Conservation (phyloP, 2,113 vertebrate species). For the Phrynosoma platyrhinos region DNA sequence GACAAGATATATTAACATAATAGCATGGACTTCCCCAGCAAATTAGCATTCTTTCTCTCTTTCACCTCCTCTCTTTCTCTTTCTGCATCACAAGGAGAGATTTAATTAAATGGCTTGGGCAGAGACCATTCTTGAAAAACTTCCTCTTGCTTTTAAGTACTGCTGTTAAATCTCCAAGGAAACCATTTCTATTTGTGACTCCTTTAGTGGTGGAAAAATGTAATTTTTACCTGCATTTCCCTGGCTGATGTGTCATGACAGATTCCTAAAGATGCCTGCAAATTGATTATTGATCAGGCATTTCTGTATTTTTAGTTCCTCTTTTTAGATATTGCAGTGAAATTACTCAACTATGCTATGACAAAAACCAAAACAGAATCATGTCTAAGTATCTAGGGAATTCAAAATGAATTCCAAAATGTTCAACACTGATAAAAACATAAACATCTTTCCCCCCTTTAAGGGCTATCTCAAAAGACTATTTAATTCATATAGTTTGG, state of each 20-base stretch:
- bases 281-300: slow-evolving; percentile 78
- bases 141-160: slow-evolving; percentile 57
- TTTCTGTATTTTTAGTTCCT: slow-evolving; percentile 76
- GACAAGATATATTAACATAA: slow-evolving; percentile 2
- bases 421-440: neutral
- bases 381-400: neutral
- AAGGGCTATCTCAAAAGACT: neutral
- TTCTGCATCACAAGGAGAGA: slow-evolving; percentile 6
- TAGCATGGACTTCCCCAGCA: neutral
- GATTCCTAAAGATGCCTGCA: slow-evolving; percentile 70
- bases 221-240: slow-evolving; percentile 80
- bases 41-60: neutral
- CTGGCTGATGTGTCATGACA: slow-evolving; percentile 79
- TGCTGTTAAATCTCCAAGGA: slow-evolving; percentile 76
- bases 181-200: slow-evolving; percentile 79
- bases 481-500: neutral
- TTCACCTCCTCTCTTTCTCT: neutral
- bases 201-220: slow-evolving; percentile 67
- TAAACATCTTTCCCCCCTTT: neutral
- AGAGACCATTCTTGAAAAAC: slow-evolving; percentile 45
- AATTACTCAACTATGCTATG: slow-evolving; percentile 65
- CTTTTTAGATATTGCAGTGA: slow-evolving; percentile 68
- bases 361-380: slow-evolving; percentile 26
- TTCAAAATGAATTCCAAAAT: neutral
- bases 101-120: slow-evolving; percentile 55